These are phyloP conservation scores for Nemurella pictetii DNA, from an alignment of 2,888 invertebrate genomes.

Conservation along the genomic window DNA sequence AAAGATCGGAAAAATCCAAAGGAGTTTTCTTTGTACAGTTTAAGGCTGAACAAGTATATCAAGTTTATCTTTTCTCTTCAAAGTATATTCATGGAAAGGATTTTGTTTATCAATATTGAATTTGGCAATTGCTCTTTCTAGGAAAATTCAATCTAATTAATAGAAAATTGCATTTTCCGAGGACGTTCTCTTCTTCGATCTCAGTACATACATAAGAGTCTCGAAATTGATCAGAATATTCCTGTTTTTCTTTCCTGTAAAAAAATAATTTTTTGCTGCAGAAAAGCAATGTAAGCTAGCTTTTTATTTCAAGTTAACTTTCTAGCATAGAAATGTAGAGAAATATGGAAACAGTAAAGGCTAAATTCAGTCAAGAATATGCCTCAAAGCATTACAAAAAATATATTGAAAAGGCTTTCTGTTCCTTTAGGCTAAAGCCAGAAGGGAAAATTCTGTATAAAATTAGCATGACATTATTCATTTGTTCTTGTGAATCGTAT, in stretches of 20 bases:
- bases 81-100: neutral
- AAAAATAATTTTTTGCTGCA: neutral
- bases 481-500: neutral
- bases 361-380: neutral
- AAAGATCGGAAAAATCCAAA: neutral
- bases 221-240: neutral
- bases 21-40: neutral
- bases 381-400: neutral
- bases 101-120: neutral
- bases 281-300: neutral
- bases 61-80: neutral
- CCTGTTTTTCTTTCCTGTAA: neutral
- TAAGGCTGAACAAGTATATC: neutral
- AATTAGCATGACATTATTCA: neutral
- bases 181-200: neutral
- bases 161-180: neutral
- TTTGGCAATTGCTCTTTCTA: neutral
- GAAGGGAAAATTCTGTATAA: neutral
- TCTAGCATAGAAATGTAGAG: neutral
- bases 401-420: neutral
- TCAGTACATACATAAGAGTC: too few species aligned
- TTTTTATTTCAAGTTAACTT: neutral
- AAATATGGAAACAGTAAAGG: neutral
- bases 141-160: neutral
- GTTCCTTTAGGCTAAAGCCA: neutral